phyloP scores from a whole-genome alignment of 2,113 vertebrate genomes.

The Naja naja region DNA sequence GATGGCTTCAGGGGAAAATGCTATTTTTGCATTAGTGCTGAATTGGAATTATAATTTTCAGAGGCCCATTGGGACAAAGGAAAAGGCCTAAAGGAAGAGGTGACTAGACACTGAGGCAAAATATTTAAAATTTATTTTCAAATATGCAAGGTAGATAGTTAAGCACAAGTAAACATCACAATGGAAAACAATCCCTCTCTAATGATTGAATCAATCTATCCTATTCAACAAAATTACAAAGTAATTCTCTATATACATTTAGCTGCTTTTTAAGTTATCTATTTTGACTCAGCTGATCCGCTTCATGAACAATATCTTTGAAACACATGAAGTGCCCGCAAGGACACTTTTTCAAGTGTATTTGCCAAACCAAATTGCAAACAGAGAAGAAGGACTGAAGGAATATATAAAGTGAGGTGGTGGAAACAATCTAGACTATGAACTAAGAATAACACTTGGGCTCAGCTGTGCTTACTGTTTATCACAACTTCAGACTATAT shows the following conservation, averaged over 20 bases:
- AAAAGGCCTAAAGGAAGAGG: neutral
- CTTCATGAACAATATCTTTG: neutral
- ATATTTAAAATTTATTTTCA: neutral
- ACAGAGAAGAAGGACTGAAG: neutral
- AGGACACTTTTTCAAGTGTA: neutral
- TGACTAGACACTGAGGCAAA: neutral
- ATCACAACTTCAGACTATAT: neutral
- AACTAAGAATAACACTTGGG: neutral
- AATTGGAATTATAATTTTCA: neutral
- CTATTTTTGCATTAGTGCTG: neutral
- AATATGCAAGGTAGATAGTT: neutral
- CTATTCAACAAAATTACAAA: neutral
- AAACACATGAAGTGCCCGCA: neutral
- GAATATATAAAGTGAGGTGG: neutral
- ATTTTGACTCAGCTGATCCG: neutral
- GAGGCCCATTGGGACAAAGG: neutral
- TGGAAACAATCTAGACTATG: neutral
- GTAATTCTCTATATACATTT: neutral
- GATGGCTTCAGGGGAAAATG: neutral
- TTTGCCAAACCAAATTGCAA: neutral
- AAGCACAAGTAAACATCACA: neutral
- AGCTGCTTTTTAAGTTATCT: neutral
- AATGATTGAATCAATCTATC: neutral
- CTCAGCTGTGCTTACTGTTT: neutral
- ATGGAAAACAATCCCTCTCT: neutral